Percentiles rank a stretch among this genome's conserved stretches.
Conservation (phyloP, 2,888 invertebrate genomes). For the Acronicta psi region DNA sequence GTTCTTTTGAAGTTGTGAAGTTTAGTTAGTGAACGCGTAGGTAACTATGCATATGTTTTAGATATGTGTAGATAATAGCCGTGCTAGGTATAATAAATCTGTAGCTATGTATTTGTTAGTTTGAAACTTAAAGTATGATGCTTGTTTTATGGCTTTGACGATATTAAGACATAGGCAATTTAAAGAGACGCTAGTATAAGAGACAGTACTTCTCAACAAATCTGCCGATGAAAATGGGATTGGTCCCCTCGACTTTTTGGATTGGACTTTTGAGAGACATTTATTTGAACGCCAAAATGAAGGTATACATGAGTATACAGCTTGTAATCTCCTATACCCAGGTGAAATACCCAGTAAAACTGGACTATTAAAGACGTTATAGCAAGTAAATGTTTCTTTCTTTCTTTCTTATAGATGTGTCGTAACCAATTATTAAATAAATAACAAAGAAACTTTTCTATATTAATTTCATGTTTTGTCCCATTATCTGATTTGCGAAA, state of each 20-base stretch:
- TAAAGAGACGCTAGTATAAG: conserved; percentile 4
- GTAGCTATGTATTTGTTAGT: conserved; percentile 57
- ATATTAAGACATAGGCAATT: conserved; percentile 26
- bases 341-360: too few relatives aligned
- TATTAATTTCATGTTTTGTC: too few relatives aligned
- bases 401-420: too few relatives aligned
- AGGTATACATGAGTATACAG: too few relatives aligned
- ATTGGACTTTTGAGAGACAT: too few relatives aligned
- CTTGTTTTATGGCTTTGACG: conserved; percentile 45
- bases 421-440: too few relatives aligned
- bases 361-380: too few relatives aligned
- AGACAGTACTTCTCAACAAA: conserved; percentile 1
- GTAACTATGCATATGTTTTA: conserved; percentile 84
- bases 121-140: conserved; percentile 64
- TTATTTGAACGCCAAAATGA: too few relatives aligned
- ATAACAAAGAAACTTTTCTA: too few relatives aligned
- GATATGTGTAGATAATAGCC: conserved; percentile 79
- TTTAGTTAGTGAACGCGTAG: conserved; percentile 76
- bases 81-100: conserved; percentile 63
- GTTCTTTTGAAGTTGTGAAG: conserved; percentile 54
- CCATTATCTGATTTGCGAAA: not conserved
- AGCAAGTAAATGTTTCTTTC: too few relatives aligned
- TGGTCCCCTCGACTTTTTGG: too few relatives aligned
- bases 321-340: too few relatives aligned
- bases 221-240: conserved; percentile 11